Conservation (phyloP, 2,797 vertebrate species). For the Sternotherus odoratus region DNA sequence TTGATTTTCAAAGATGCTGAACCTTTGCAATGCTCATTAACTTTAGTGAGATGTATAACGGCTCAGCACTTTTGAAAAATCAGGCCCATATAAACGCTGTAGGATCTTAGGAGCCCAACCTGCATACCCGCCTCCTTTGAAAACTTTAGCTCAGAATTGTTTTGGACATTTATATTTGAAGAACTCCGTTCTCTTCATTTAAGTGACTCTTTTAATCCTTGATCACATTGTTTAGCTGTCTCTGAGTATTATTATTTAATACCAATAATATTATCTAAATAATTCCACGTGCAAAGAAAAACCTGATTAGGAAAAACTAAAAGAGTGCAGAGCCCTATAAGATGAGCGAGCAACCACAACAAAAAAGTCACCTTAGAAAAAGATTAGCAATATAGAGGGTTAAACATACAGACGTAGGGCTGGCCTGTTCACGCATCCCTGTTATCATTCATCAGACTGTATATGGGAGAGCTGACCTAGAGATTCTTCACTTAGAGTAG, state of each 20-base stretch:
- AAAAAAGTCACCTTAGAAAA: not conserved
- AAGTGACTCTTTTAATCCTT: not conserved
- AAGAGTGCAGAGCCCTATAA: not conserved
- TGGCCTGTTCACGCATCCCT: constrained; percentile 17
- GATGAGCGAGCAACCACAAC: not conserved
- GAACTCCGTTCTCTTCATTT: not conserved
- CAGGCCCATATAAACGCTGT: not conserved
- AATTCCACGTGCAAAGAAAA: not conserved
- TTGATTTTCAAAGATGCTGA: not conserved
- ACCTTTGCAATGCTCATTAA: not conserved
- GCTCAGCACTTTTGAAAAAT: not conserved
- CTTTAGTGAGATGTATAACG: not conserved
- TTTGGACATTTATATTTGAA: not conserved
- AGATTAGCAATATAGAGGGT: not conserved
- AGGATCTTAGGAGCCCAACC: not conserved
- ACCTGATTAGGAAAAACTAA: not conserved
- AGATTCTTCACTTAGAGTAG: constrained; percentile 1
- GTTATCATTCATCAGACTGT: not conserved
- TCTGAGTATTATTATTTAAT: not conserved
- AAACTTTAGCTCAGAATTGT: not conserved
- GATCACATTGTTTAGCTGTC: not conserved
- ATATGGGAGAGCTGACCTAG: constrained; percentile 10
- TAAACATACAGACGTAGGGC: accelerated
- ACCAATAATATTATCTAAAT: not conserved
- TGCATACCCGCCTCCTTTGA: not conserved